Evolutionary conservation across 2,113 vertebrate genomes (phyloP).

Genomic region (Odocoileus virginianus): DNA sequence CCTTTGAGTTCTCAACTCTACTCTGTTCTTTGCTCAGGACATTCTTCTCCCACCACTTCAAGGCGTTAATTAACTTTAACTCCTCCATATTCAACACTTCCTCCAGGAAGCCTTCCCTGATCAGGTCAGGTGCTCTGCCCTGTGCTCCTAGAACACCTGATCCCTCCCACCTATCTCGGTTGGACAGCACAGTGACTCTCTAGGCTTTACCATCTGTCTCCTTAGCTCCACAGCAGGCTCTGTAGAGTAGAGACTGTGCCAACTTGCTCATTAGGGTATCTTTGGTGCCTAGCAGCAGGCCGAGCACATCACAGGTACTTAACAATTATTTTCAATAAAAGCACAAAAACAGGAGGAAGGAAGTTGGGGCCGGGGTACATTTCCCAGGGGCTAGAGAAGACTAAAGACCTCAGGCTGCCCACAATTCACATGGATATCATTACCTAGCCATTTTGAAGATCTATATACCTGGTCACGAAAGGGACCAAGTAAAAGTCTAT

Average conservation of each 20-base stretch:
- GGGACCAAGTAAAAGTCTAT: background rate
- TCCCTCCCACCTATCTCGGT: background rate
- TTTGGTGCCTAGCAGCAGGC: background rate
- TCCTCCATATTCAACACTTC: background rate
- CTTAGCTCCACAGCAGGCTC: background rate
- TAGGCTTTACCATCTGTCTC: background rate
- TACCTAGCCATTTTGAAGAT: background rate
- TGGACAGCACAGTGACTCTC: background rate
- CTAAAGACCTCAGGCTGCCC: background rate
- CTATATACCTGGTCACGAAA: background rate
- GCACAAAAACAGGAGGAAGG: background rate
- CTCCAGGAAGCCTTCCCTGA: background rate
- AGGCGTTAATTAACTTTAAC: background rate
- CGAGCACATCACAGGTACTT: background rate
- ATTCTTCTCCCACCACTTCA: background rate
- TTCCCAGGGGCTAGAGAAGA: background rate
- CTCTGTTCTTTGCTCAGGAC: background rate
- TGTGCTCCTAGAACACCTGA: background rate
- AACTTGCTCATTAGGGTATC: background rate
- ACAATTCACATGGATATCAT: background rate
- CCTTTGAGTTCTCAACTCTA: background rate
- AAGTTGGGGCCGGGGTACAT: background rate
- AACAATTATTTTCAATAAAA: constrained; percentile 16
- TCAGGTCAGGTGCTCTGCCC: background rate
- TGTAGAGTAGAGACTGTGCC: background rate